Evolutionary conservation across 2,113 vertebrate species (phyloP).

Genomic region (Nicator chloris): DNA sequence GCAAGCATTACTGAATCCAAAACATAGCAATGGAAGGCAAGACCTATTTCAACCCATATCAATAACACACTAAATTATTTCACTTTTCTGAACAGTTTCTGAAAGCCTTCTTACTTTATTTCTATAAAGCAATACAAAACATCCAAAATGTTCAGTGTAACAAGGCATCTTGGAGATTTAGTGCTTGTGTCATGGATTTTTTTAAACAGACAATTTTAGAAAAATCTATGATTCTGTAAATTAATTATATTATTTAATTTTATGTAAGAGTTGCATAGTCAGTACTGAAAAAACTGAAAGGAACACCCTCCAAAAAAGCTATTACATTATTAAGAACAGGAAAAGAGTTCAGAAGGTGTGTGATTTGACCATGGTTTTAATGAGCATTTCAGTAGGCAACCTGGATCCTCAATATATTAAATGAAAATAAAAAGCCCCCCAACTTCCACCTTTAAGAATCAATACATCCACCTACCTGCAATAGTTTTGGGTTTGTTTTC

Average conservation of each 20-base stretch:
- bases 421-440: background rate
- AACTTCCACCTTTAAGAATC: background rate
- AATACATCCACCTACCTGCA: conserved; percentile 69
- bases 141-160: background rate
- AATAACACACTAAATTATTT: background rate
- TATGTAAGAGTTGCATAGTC: background rate
- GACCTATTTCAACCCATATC: background rate
- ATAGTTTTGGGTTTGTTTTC: conserved; percentile 82
- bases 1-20: background rate
- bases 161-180: background rate
- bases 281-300: background rate
- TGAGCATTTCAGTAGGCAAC: background rate
- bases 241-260: background rate
- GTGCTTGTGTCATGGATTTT: background rate
- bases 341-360: background rate
- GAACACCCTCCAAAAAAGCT: background rate
- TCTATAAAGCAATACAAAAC: background rate
- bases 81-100: background rate
- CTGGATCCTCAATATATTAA: background rate
- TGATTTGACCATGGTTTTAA: background rate
- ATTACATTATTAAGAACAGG: background rate
- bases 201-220: background rate
- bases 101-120: background rate
- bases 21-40: background rate
- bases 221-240: background rate